Conservation (phyloP, 2,797 vertebrate species). For the Erethizon dorsatum region DNA sequence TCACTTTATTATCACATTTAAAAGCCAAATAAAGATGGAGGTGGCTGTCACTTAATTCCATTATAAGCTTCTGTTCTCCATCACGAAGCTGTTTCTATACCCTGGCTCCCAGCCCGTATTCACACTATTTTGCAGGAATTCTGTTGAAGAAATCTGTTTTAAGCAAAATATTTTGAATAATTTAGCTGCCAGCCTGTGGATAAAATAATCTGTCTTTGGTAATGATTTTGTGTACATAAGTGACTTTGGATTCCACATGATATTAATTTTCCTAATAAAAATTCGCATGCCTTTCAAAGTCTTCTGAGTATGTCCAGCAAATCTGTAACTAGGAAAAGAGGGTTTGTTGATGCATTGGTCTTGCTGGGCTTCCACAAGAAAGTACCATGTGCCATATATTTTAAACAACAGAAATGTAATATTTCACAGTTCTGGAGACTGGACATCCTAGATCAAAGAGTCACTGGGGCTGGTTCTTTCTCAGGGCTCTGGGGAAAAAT, state of each 20-base stretch:
- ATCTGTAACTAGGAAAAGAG: neutral
- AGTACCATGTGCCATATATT: neutral
- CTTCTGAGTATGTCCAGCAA: neutral
- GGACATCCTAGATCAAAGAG: neutral
- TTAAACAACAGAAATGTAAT: neutral
- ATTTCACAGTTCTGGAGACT: neutral
- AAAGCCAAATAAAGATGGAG: slow-evolving; percentile 70
- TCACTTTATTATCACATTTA: slow-evolving; percentile 68
- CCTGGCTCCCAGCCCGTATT: slow-evolving; percentile 62
- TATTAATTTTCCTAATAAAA: slow-evolving; percentile 57
- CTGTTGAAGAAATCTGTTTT: slow-evolving; percentile 61
- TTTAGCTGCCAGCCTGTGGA: slow-evolving; percentile 46
- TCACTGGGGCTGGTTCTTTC: neutral
- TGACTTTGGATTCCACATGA: neutral
- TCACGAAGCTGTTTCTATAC: slow-evolving; percentile 51
- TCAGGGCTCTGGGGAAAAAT: neutral
- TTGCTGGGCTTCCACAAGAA: neutral
- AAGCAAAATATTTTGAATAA: slow-evolving; percentile 69
- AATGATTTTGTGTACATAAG: neutral
- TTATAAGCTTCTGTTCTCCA: slow-evolving; percentile 66
- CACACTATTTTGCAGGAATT: slow-evolving; percentile 63
- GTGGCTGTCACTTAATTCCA: slow-evolving; percentile 56
- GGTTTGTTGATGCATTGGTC: neutral
- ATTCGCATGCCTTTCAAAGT: slow-evolving; percentile 33
- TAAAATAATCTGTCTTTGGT: slow-evolving; percentile 33